phyloP scores from a whole-genome alignment of 2,797 vertebrate genomes.

The Neoniphon sammara region DNA sequence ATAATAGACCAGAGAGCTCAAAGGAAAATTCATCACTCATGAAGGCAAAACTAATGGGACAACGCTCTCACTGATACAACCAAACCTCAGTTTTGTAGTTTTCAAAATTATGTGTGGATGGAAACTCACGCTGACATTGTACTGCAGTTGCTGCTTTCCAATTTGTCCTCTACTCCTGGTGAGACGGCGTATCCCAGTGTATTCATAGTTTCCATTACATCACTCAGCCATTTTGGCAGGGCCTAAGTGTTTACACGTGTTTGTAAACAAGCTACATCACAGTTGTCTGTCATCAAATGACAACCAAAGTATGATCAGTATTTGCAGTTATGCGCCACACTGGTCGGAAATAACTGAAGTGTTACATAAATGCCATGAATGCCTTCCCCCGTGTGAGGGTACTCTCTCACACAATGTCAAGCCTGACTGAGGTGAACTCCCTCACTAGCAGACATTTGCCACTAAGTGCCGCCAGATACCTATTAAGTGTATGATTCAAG shows the following conservation, averaged over 20 bases:
- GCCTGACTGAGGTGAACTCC: constrained; percentile 11
- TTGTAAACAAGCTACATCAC: constrained; percentile 62
- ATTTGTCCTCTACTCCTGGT: constrained; percentile 59
- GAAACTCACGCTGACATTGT: constrained; percentile 34
- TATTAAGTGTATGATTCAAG: constrained; percentile 18
- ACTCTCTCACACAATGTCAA: not conserved
- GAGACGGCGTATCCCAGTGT: constrained; percentile 55
- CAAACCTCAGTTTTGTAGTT: constrained; percentile 23
- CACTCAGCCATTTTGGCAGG: constrained; percentile 60
- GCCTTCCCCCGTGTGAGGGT: constrained; percentile 40
- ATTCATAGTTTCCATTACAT: constrained; percentile 78
- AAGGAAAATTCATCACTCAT: not conserved
- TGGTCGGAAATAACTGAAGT: constrained; percentile 13
- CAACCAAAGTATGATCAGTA: constrained; percentile 25
- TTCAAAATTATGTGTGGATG: not conserved
- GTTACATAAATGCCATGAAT: constrained; percentile 36
- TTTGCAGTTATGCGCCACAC: constrained; percentile 27
- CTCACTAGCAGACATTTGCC: constrained; percentile 56
- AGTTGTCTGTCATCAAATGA: constrained; percentile 9
- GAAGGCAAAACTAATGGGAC: constrained; percentile 26
- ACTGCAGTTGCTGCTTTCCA: constrained; percentile 35
- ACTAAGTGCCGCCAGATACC: constrained; percentile 71
- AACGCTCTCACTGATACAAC: constrained; percentile 26
- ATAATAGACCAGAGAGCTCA: not conserved
- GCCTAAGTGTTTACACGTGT: constrained; percentile 65